phyloP scores from a whole-genome alignment of 2,888 invertebrate genomes.

The Zeuzera pyrina region DNA sequence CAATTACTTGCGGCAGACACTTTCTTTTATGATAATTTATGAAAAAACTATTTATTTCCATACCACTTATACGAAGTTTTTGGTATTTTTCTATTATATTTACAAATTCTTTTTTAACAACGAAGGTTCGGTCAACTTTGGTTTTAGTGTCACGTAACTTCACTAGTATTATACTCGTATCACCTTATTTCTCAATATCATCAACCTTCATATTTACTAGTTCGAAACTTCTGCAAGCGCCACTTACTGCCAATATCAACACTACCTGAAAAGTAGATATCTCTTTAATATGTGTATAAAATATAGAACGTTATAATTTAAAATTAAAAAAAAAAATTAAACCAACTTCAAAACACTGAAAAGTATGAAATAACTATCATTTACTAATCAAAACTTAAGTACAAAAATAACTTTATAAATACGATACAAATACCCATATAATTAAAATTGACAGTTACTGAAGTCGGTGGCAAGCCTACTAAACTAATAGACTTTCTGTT shows the following conservation, averaged over 20 bases:
- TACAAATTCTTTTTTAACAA: slow-evolving; percentile 6
- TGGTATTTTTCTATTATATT: slow-evolving; percentile 8
- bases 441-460: too few species aligned
- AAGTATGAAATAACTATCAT: too few species aligned
- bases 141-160: slow-evolving; percentile 9
- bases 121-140: slow-evolving; percentile 7
- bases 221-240: slow-evolving; percentile 4
- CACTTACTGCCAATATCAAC: slow-evolving; percentile 3
- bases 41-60: slow-evolving; percentile 7
- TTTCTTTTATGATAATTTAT: slow-evolving; percentile 10
- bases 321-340: too few species aligned
- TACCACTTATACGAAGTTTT: slow-evolving; percentile 5
- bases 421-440: too few species aligned
- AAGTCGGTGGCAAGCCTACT: too few species aligned
- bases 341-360: too few species aligned
- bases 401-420: too few species aligned
- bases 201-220: slow-evolving; percentile 3
- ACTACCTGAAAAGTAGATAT: slow-evolving; percentile 3
- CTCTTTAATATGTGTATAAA: background rate
- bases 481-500: too few species aligned
- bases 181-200: slow-evolving; percentile 2
- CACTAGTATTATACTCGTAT: slow-evolving; percentile 5
- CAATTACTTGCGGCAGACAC: slow-evolving; percentile 7
- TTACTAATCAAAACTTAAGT: too few species aligned
- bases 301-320: background rate